These are phyloP conservation scores for Xenus cinereus DNA, from an alignment of 2,113 vertebrate genomes.

Conservation along the genomic window DNA sequence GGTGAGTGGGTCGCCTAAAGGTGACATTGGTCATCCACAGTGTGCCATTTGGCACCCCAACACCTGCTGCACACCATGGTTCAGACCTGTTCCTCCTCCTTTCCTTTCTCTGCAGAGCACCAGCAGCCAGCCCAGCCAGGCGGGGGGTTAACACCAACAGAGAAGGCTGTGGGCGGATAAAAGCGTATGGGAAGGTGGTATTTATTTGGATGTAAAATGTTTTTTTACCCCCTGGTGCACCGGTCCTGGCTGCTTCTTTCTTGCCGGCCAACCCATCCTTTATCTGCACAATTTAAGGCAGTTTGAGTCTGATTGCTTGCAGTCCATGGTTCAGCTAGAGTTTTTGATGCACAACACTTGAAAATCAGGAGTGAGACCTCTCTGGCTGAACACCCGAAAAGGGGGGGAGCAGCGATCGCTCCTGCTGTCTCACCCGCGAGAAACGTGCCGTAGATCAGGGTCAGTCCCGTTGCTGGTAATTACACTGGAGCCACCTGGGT, in stretches of 20 bases:
- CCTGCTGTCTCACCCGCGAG: not conserved
- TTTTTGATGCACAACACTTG: not conserved
- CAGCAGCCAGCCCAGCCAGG: not conserved
- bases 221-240: not conserved
- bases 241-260: not conserved
- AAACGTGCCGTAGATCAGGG: not conserved
- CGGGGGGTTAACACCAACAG: not conserved
- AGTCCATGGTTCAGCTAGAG: not conserved
- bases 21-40: accelerated
- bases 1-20: accelerated
- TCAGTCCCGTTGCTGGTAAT: not conserved
- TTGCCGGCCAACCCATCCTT: not conserved
- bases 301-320: not conserved
- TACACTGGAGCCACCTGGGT: accelerated
- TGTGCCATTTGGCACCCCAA: not conserved
- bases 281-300: not conserved
- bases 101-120: not conserved
- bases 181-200: not conserved
- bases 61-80: not conserved
- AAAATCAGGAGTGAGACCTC: not conserved
- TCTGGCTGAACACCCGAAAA: not conserved
- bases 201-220: slow-evolving; percentile 14
- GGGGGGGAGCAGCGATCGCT: not conserved
- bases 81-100: not conserved
- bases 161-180: not conserved